phyloP scores from a whole-genome alignment of 1,140 invertebrate species.

The Penaeus vannamei region DNA sequence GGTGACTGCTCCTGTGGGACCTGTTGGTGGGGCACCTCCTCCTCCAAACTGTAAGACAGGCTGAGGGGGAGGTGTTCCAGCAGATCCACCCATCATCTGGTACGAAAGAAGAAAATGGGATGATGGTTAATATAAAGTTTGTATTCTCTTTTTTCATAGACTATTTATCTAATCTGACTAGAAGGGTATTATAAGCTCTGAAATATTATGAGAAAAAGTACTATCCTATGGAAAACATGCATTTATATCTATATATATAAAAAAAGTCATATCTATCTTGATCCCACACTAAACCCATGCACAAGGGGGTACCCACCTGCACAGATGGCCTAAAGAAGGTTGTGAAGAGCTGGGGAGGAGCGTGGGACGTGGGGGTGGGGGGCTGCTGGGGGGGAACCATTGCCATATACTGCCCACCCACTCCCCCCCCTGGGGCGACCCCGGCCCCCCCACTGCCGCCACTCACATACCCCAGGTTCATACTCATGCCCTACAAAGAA shows the following conservation, averaged over 20 bases:
- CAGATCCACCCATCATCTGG: constrained; percentile 63
- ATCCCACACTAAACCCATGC: constrained; percentile 46
- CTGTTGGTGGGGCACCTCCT: constrained; percentile 52
- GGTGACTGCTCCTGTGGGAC: constrained; percentile 53
- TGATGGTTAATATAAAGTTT: too few relatives aligned
- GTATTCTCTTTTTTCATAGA: too few relatives aligned
- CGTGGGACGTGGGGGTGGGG: constrained; percentile 64
- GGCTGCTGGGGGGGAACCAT: constrained; percentile 63
- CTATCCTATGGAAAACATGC: too few relatives aligned
- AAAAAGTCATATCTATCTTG: constrained; percentile 27
- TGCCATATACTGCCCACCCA: constrained; percentile 62
- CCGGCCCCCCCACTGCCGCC: constrained; percentile 62
- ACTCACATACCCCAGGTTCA: constrained; percentile 62
- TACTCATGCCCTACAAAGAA: constrained; percentile 65
- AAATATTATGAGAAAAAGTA: too few relatives aligned
- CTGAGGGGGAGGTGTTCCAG: constrained; percentile 58
- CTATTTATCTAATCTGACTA: too few relatives aligned
- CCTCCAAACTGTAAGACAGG: constrained; percentile 52
- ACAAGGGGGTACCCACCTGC: constrained; percentile 54
- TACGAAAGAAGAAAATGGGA: background rate
- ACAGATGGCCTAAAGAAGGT: constrained; percentile 65
- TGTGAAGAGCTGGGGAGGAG: constrained; percentile 65
- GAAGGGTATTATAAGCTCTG: too few relatives aligned
- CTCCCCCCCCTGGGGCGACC: constrained; percentile 43
- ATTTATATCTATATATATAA: too few relatives aligned